Conservation (phyloP, 2,888 invertebrate species). For the Glaucopsyche alexis region DNA sequence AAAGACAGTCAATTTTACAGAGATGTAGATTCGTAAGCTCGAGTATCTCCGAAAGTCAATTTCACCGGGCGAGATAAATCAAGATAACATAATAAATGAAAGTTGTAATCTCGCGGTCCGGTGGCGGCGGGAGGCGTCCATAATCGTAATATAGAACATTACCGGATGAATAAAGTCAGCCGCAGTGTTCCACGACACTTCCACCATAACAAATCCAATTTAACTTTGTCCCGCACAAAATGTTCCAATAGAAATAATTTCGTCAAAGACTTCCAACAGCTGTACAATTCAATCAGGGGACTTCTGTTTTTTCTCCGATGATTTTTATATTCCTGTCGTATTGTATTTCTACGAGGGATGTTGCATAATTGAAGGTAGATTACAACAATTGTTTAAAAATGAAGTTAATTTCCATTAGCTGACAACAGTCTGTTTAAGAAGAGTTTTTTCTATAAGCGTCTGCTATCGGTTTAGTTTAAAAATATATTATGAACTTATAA, state of each 20-base stretch:
- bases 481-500: too few species aligned
- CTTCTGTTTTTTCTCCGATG: constrained; percentile 60
- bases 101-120: constrained; percentile 48
- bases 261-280: constrained; percentile 72
- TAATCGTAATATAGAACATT: constrained; percentile 66
- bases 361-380: too few species aligned
- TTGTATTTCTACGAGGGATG: neutral
- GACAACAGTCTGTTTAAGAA: too few species aligned
- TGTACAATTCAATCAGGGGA: constrained; percentile 76
- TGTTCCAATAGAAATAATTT: constrained; percentile 78
- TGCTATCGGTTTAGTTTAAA: too few species aligned
- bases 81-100: constrained; percentile 38
- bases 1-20: neutral
- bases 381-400: too few species aligned
- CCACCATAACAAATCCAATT: constrained; percentile 78
- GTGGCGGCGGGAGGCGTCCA: constrained; percentile 45
- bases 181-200: constrained; percentile 63
- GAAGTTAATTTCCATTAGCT: too few species aligned
- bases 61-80: constrained; percentile 29
- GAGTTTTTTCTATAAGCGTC: too few species aligned
- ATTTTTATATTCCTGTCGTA: constrained; percentile 41
- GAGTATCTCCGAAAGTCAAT: constrained; percentile 26
- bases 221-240: constrained; percentile 77
- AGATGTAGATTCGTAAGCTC: constrained; percentile 6
- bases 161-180: constrained; percentile 60